These are phyloP conservation scores for Pipra filicauda DNA, from an alignment of 2,113 vertebrate species.

Conservation along the genomic window DNA sequence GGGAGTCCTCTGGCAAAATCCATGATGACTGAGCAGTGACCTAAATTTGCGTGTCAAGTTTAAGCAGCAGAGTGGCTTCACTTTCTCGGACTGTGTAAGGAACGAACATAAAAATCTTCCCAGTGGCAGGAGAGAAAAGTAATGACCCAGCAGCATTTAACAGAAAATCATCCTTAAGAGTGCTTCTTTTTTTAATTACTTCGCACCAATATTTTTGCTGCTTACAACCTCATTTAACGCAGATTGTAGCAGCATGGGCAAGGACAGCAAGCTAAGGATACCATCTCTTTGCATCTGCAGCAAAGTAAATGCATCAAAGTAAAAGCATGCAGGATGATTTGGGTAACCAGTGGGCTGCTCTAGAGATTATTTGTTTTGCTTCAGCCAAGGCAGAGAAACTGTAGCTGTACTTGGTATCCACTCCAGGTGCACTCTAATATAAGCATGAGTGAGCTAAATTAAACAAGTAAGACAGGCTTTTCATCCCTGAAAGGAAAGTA, in stretches of 20 bases:
- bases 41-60: neutral
- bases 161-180: neutral
- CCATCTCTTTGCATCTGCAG: neutral
- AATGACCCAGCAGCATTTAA: neutral
- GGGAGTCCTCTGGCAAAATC: neutral
- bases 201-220: neutral
- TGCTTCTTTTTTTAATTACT: neutral
- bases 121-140: neutral
- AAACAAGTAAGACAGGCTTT: constrained; percentile 36
- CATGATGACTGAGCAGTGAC: neutral
- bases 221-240: neutral
- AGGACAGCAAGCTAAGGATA: neutral
- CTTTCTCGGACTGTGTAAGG: neutral
- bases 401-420: neutral
- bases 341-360: neutral
- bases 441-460: constrained; percentile 44
- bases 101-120: neutral
- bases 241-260: accelerated
- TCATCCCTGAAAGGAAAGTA: constrained; percentile 48
- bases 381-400: neutral
- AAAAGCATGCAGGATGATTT: neutral
- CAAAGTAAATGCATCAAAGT: neutral
- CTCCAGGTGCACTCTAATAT: constrained; percentile 13
- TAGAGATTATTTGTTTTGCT: neutral
- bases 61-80: neutral